Base-by-base conservation (phyloP, 2,888 invertebrate species). In the Drosophila aldrichi region DNA sequence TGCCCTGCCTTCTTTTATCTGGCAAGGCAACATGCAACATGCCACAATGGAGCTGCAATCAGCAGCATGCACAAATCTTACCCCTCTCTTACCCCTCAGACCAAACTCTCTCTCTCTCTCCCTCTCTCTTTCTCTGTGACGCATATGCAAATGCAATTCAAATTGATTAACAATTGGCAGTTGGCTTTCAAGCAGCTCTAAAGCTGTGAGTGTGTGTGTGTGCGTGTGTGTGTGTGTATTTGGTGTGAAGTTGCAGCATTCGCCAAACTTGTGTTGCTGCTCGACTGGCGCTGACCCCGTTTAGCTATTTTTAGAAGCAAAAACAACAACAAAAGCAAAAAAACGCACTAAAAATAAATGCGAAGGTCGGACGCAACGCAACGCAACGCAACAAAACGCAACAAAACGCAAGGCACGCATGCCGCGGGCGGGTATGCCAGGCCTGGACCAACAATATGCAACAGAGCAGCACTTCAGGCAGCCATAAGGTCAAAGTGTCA, bases 271-370 rank as follows among this genome's bases (percentile, higher is more conserved):
- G 63, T 62, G 29, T 54, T 64, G 70, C 70, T 58, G 51, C 62
- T 64, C 78, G 65, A 67, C 56, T 71, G 74, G 57, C 62, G 68
- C 69, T 88, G 90, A 90, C 90, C 91, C 87, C 82, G 91, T 82
- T 81, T 87, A 18, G 16, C 36, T 66, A 66, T 66, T 48, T 67
- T 67, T 67, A 67, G 66, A 54, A n/a, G 25, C 22, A 22, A 46
- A 29, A n/a, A n/a, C 25, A 12, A 38, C 18, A 77, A 74, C 61
- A 22, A 46, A n/a, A 10, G 5, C 25, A 12, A 14, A 34, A 77
- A 74, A 63, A 62, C 56, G 71, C 73, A 81, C 90, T 88, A 85
- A 90, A 90, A 90, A 91, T 91, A 90, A 77, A 82, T 78, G 78
- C 80, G 90, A 90, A 90, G 90, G 90, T 85, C 90, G 72, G 40